Base-by-base conservation (phyloP, 2,797 vertebrate genomes). In the Parotocinclus haroldoi region DNA sequence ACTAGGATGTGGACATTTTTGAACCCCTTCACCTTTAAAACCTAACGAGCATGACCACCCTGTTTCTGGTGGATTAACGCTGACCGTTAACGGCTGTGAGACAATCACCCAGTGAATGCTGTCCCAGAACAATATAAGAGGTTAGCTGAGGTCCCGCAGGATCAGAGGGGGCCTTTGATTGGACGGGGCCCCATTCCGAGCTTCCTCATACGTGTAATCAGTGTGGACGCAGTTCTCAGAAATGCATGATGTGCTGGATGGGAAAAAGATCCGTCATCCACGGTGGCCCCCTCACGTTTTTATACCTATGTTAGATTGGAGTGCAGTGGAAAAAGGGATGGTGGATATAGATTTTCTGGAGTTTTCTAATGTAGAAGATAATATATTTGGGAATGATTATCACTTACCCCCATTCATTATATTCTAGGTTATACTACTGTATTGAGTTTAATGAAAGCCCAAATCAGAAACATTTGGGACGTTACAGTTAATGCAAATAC, bases 141-240 rank as follows among this genome's bases (percentile, higher is more conserved):
- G 57, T 46, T 17, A 6, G 7, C 4, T 11, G 58, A 76, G 77
- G 77, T 74, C 72, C 81, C 38, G n/a, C 17, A 59, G 66, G 84
- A 84, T 85, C 80, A 84, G 61, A 63, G 87, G 81, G 83, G 73
- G 76, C 60, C 76, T 89, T 87, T 89, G 82, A 89, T 87, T 80
- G 55, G 68, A 58, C 38, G 66, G 72, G 75, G 81, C 79, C 76
- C 75, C 76, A 76, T 79, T 69, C 51, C 6, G 72, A 71, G 76
- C 76, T 78, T 80, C 72, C 73, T 54, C 36, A 63, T 78, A 80
- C 64, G 67, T 76, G 77, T 82, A 82, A 79, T 85, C 75, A 73
- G 72, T 73, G 75, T 71, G 76, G 76, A 77, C 69, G 59, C 78
- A 81, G 73, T 84, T 87, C 76, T 83, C 78, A 71, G 84, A 89